These are phyloP conservation scores for Lacerta bilineata DNA, from an alignment of 2,797 vertebrate species.

Conservation along the genomic window DNA sequence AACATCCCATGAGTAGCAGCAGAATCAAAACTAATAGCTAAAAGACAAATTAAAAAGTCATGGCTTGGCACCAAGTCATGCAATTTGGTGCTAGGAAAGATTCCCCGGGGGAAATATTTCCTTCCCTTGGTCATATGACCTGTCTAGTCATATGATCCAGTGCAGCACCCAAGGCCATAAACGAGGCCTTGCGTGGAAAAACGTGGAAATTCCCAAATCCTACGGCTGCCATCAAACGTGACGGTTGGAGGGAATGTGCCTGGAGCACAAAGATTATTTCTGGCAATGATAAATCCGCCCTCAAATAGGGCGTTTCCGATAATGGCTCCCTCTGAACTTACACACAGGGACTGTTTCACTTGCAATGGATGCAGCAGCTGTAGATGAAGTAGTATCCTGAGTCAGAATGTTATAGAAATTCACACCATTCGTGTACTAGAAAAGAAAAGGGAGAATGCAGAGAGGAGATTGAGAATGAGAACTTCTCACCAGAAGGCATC, in stretches of 20 bases:
- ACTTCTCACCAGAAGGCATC: not conserved
- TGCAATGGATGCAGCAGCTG: conserved; percentile 20
- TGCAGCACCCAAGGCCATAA: not conserved
- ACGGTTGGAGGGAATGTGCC: not conserved
- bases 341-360: conserved; percentile 76
- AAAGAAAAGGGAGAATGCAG: conserved; percentile 4
- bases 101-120: not conserved
- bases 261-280: too few species aligned
- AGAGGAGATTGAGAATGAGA: not conserved
- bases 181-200: not conserved
- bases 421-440: conserved; percentile 93
- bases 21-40: not conserved
- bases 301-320: not conserved
- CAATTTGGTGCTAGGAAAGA: not conserved
- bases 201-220: not conserved
- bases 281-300: too few species aligned
- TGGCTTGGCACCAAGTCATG: not conserved
- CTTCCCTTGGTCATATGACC: not conserved
- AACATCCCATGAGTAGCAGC: not conserved
- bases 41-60: not conserved
- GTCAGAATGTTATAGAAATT: conserved; percentile 98
- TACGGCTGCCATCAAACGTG: not conserved
- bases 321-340: conserved; percentile 76
- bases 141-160: not conserved
- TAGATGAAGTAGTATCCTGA: conserved; percentile 70